Base-by-base conservation (phyloP, 1,140 invertebrate genomes). In the Drosophila sturtevanti region DNA sequence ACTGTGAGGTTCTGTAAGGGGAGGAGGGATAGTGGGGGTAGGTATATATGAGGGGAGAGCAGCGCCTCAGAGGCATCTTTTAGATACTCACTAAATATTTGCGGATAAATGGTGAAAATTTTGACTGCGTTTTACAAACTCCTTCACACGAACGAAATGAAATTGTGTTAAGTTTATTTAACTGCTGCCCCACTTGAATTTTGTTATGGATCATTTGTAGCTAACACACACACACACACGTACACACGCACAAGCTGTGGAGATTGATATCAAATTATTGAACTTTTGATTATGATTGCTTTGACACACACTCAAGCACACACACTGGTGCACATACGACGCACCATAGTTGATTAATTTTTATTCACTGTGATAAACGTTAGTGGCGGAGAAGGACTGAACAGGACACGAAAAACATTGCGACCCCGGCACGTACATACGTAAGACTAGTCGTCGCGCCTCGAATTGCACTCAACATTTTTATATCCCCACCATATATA, bases 51-150 rank as follows among this genome's bases (percentile, higher is more conserved):
- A 68, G 68, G 34, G 55, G 60, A 10, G 41, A 35, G 60, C 63
- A 48, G 31, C 38, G 67, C 52, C 64, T 73, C 69, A 70, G 52
- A 76, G 81, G 52, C 73, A 79, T 79, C 82, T 89, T 72, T 62
- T 77, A 79, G 81, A 81, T 90, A 91, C 90, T 91, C 80, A 91
- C 90, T 90, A 91, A 85, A 91, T 81, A 91, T 90, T 91, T 91
- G 90, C 69, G 90, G 90, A 91, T 89, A 89, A 86, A 89, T 89
- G 86, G 85, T 89, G 86, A 91, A 91, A 91, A 91, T 91, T 90
- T 91, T 91, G 90, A 90, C 84, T 79, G 78, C 72, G 81, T 80
- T 80, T 85, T 75, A 81, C 74, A 69, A 67, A 77, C 81, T 66
- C 58, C 61, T 73, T 67, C 55, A 72, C 58, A 56, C 58, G 48